Evolutionary conservation across 2,888 invertebrate genomes (phyloP).

Genomic region (Drosophila pullipes): DNA sequence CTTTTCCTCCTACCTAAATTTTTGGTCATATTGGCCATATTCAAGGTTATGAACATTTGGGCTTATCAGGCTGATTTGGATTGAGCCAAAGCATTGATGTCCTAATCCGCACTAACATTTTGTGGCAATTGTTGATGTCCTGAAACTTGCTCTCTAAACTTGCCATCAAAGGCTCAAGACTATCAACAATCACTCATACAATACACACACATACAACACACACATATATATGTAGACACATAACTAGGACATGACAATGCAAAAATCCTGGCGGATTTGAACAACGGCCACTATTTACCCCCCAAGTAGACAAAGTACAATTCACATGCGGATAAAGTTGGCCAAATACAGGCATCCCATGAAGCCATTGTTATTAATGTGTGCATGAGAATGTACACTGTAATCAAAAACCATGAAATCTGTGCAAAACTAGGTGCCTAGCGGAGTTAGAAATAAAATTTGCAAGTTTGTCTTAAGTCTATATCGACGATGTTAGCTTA

Average conservation of each 20-base stretch:
- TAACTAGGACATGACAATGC: slow-evolving; percentile 62
- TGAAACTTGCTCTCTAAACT: slow-evolving; percentile 37
- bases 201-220: slow-evolving; percentile 6
- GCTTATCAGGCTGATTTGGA: slow-evolving; percentile 24
- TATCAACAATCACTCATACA: slow-evolving; percentile 18
- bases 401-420: not conserved
- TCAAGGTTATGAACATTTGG: not conserved
- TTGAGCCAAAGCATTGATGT: slow-evolving; percentile 35
- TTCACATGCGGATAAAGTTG: slow-evolving; percentile 27
- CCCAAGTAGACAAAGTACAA: slow-evolving; percentile 16
- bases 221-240: not conserved
- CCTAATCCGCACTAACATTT: slow-evolving; percentile 30
- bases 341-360: slow-evolving; percentile 11
- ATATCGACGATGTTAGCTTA: no score
- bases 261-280: slow-evolving; percentile 58
- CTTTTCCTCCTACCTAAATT: not conserved
- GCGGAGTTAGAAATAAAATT: not conserved
- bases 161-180: slow-evolving; percentile 25
- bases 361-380: not conserved
- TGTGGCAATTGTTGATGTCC: slow-evolving; percentile 28
- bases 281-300: slow-evolving; percentile 49
- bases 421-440: not conserved
- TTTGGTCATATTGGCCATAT: not conserved
- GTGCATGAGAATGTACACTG: slow-evolving; percentile 7
- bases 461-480: not conserved